Evolutionary conservation across 35 echinoderm and acorn worm species (phyloP).

Genomic region (Stichopus chloronotus): DNA sequence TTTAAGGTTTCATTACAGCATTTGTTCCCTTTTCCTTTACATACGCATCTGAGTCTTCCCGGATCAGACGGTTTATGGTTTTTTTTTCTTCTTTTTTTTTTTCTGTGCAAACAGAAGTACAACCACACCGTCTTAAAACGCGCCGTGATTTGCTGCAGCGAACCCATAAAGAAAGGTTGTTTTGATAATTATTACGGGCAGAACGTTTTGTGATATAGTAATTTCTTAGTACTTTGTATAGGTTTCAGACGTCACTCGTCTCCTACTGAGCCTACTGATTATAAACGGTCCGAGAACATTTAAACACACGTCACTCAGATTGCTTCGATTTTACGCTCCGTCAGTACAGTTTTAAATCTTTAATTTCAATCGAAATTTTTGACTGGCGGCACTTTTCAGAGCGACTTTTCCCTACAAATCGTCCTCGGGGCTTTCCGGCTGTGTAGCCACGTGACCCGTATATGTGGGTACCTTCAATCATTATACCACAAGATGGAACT

Average conservation of each 20-base stretch:
- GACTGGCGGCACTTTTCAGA: not conserved
- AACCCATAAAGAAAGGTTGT: not conserved
- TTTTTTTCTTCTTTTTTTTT: no score
- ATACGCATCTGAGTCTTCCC: no score
- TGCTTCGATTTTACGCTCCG: not conserved
- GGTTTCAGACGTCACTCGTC: not conserved
- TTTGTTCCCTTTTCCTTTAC: no score
- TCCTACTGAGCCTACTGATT: not conserved
- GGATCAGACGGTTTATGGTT: no score
- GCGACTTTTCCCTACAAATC: no score
- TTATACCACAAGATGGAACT: not conserved
- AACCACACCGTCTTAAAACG: not conserved
- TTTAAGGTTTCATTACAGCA: no score
- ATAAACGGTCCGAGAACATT: constrained; percentile 15
- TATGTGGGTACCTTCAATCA: not conserved
- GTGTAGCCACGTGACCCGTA: not conserved
- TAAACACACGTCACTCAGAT: constrained; percentile 19
- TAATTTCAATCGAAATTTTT: constrained; percentile 4
- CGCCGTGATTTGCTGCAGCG: no score
- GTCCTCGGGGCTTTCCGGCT: not conserved
- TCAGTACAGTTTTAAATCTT: constrained; percentile 4
- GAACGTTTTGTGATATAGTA: not conserved
- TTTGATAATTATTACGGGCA: not conserved
- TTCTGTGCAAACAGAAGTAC: no score
- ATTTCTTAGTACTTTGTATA: not conserved